A percentile compares a stretch with the other conserved stretches of the same genome.
Conservation (phyloP, 1,140 invertebrate genomes). For the Drosophila persimilis region DNA sequence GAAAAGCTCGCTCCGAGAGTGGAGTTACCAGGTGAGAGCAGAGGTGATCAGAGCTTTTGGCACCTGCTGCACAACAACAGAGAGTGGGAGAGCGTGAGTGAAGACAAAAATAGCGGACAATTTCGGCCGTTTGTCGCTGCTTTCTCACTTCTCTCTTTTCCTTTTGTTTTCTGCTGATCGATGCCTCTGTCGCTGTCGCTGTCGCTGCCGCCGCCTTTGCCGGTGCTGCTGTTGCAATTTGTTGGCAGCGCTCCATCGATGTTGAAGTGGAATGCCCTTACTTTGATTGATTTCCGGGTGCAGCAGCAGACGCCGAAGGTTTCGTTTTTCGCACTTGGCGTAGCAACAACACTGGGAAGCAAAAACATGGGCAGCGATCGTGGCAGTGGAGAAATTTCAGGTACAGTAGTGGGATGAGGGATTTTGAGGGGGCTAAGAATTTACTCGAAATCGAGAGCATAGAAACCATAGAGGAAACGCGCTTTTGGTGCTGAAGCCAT, state of each 20-base stretch:
- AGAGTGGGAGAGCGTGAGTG: background rate
- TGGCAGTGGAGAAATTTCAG: constrained; percentile 50
- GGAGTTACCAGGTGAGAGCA: background rate
- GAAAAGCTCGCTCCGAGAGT: constrained; percentile 51
- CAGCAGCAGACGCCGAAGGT: constrained; percentile 18
- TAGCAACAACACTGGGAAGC: too few species aligned
- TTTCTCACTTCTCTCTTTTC: constrained; percentile 18
- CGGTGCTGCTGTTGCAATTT: constrained; percentile 51
- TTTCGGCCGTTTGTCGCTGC: constrained; percentile 19
- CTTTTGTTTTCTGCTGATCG: constrained; percentile 18
- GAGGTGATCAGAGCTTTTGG: constrained; percentile 40
- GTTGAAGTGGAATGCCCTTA: constrained; percentile 67
- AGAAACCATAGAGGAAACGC: too few species aligned
- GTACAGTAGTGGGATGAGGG: background rate
- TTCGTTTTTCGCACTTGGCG: constrained; percentile 48
- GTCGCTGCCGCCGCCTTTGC: constrained; percentile 15
- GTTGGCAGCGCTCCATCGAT: constrained; percentile 49
- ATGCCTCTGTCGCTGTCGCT: constrained; percentile 8
- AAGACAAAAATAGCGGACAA: constrained; percentile 22
- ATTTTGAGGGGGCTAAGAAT: too few species aligned
- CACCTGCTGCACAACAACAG: constrained; percentile 64
- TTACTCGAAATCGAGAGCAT: too few species aligned
- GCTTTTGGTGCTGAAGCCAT: too few species aligned
- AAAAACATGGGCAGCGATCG: too few species aligned
- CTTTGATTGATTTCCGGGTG: constrained; percentile 72